Evolutionary conservation across 2,113 vertebrate genomes (phyloP).

Genomic region (Nymphicus hollandicus): DNA sequence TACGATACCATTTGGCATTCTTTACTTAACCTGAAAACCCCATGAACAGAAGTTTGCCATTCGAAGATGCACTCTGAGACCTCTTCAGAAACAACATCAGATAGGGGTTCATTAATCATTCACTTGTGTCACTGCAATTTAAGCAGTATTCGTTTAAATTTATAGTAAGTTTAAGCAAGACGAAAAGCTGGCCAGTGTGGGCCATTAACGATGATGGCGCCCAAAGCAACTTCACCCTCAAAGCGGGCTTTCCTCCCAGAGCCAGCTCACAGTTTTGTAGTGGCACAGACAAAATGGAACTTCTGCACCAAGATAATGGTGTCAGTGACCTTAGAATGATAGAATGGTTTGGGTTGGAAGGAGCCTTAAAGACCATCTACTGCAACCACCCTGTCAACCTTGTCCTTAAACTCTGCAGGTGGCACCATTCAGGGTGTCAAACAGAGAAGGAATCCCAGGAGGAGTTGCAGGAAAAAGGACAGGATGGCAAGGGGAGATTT

Average conservation of each 20-base stretch:
- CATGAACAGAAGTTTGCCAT: background rate
- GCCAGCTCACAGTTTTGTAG: background rate
- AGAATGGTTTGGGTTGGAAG: background rate
- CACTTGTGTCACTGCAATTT: background rate
- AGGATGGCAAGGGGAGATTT: background rate
- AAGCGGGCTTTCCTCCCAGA: background rate
- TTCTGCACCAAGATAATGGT: background rate
- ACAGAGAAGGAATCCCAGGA: background rate
- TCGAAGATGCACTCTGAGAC: background rate
- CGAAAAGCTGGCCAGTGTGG: background rate
- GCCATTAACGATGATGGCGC: background rate
- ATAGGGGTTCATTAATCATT: background rate
- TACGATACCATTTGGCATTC: background rate
- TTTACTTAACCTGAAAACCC: background rate
- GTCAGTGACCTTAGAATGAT: background rate
- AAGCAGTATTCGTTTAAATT: background rate
- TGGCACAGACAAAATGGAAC: background rate
- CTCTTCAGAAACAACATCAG: background rate
- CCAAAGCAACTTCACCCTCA: background rate
- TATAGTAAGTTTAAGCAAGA: background rate
- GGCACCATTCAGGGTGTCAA: accelerated
- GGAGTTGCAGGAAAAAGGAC: background rate
- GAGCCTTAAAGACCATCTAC: background rate
- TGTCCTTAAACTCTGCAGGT: background rate
- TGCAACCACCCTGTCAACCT: background rate